Evolutionary conservation across 2,797 vertebrate species (phyloP), one percentile per base, ranked within the genome.

Genomic region (Thaleichthys pacificus): DNA sequence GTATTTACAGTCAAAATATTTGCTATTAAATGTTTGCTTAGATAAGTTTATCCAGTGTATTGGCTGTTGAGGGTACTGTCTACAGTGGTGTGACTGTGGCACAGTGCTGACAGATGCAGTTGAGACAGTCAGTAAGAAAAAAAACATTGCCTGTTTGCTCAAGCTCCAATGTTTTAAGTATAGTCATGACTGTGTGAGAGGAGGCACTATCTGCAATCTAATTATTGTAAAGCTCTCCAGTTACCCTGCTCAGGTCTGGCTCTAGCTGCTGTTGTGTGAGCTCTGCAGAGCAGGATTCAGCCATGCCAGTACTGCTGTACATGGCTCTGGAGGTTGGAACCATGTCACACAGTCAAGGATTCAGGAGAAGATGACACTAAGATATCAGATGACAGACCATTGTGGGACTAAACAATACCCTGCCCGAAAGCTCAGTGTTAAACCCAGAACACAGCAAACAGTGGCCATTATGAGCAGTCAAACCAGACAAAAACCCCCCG

Each of bases 331-430:
- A 57, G 35, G 63, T 70, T 11, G 30, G 42, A 30, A 49, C 22
- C 30, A 9, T 73, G 75, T 70, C 73, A 68, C 57, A 19, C 60
- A 73, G 68, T 77, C 7, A 83, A 61, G 79, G 21, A 9, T 15
- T 42, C 35, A 28, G 61, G 66, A 22, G n/a, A 21, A 22, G 51
- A 56, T 42, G 42, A 56, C 19, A 4, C 51, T 56, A n/a, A n/a
- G 51, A 9, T 17, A n/a, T 17, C 15, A 17, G 17, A 51, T 51
- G 49, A 14, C 51, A 56, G 17, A 17, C 51, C 3, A 17, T 56
- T 56, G 17, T 5, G 6, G 17, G 51, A 56, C 15, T n/a, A 7
- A 56, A 15, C 47, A 4, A 56, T n/a, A 11, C 42, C 42, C 42
- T 47, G 11, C 35, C 9, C 35, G 14, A 47, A 47, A 47, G 8